Evolutionary conservation across 2,888 invertebrate genomes (phyloP).

Genomic region (Epistrophe grossulariae): DNA sequence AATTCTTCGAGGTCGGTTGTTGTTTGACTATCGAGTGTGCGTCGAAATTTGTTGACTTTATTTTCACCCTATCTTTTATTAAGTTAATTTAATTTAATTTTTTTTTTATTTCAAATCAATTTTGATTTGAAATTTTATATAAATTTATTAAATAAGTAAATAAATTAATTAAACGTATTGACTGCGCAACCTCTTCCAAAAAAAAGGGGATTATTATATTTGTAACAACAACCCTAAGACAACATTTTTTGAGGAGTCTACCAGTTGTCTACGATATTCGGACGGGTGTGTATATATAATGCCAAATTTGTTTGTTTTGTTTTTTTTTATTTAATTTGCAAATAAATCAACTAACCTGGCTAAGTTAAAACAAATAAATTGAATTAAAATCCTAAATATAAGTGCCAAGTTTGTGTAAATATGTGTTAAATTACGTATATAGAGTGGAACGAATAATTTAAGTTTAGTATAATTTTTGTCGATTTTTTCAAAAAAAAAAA

Average conservation of each 20-base stretch:
- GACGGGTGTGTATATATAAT: background rate
- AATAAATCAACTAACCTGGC: slow-evolving; percentile 12
- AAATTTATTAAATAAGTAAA: slow-evolving; percentile 13
- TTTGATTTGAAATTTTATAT: slow-evolving; percentile 21
- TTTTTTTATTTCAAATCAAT: slow-evolving; percentile 9
- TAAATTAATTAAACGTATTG: background rate
- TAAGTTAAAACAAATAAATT: background rate
- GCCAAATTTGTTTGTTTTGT: slow-evolving; percentile 2
- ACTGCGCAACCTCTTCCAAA: slow-evolving; percentile 56
- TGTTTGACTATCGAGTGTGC: slow-evolving; percentile 7
- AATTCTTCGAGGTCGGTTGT: slow-evolving; percentile 75
- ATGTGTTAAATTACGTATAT: slow-evolving; percentile 1
- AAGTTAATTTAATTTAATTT: background rate
- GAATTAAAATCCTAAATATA: background rate
- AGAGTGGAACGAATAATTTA: slow-evolving; percentile 12
- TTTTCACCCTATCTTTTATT: slow-evolving; percentile 4
- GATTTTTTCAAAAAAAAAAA: background rate
- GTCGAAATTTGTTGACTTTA: slow-evolving; percentile 24
- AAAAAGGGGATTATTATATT: background rate
- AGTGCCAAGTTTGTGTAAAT: slow-evolving; percentile 27
- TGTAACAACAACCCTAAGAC: slow-evolving; percentile 38
- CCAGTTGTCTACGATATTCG: slow-evolving; percentile 32
- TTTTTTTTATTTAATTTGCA: background rate
- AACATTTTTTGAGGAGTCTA: slow-evolving; percentile 47
- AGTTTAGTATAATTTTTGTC: background rate